Conservation (phyloP, 2,797 vertebrate species). For the Manis javanica region DNA sequence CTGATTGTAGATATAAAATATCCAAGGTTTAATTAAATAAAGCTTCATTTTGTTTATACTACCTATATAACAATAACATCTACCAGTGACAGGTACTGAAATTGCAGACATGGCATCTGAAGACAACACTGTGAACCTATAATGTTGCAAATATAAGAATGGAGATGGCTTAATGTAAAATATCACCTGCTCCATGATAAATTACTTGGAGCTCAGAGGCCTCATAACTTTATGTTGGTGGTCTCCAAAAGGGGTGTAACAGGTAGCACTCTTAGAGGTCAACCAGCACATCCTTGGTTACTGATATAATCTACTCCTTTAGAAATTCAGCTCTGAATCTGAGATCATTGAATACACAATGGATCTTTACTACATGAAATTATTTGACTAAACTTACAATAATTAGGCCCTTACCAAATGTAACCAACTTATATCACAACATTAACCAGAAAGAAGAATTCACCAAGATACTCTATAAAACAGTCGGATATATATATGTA, state of each 20-base stretch:
- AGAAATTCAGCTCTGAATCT: conserved; percentile 2
- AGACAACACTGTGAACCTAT: not conserved
- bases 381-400: not conserved
- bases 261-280: not conserved
- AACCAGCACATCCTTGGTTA: not conserved
- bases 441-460: conserved; percentile 19
- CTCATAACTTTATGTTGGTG: not conserved
- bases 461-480: not conserved
- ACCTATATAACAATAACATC: not conserved
- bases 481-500: not conserved
- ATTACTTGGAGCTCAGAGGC: not conserved
- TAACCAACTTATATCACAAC: not conserved
- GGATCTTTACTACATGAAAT: not conserved
- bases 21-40: conserved; percentile 28
- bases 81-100: conserved; percentile 23
- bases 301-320: not conserved
- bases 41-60: not conserved
- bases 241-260: not conserved
- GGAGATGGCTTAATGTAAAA: not conserved
- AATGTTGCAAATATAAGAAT: not conserved
- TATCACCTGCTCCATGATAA: not conserved
- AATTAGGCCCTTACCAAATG: not conserved
- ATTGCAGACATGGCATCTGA: not conserved
- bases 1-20: not conserved
- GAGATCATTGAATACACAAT: not conserved